Percentiles rank a stretch among this genome's conserved stretches.
Conservation (phyloP, 1,140 invertebrate genomes). For the Hermetia illucens region DNA sequence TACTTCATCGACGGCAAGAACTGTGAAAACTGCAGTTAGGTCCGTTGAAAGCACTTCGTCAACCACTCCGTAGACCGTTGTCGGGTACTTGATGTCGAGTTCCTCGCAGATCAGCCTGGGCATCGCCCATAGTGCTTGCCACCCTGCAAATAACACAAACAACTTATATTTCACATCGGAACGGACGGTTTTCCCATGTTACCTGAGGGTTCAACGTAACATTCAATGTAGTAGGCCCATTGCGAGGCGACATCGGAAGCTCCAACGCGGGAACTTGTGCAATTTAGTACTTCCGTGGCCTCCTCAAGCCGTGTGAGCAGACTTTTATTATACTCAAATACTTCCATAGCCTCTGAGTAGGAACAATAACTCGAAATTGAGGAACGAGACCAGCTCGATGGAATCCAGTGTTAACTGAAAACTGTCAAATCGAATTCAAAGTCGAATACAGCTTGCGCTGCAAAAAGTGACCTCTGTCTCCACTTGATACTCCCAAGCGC, state of each 20-base stretch:
- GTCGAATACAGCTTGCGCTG: too few relatives aligned
- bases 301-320: slow-evolving; percentile 38
- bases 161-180: not conserved
- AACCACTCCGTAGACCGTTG: slow-evolving; percentile 39
- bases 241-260: slow-evolving; percentile 36
- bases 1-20: slow-evolving; percentile 38
- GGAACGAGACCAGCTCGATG: too few relatives aligned
- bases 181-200: slow-evolving; percentile 4
- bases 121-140: slow-evolving; percentile 49
- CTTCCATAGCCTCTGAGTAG: slow-evolving; percentile 37
- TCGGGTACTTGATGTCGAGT: slow-evolving; percentile 40
- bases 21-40: slow-evolving; percentile 34
- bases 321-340: slow-evolving; percentile 42
- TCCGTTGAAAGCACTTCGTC: slow-evolving; percentile 34
- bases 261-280: slow-evolving; percentile 29
- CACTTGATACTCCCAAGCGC: too few relatives aligned
- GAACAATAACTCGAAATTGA: too few relatives aligned
- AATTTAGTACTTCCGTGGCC: slow-evolving; percentile 35
- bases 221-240: slow-evolving; percentile 40
- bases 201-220: slow-evolving; percentile 37
- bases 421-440: too few relatives aligned
- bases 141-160: slow-evolving; percentile 26
- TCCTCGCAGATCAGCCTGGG: slow-evolving; percentile 39
- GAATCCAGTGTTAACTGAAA: too few relatives aligned
- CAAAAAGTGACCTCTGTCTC: too few relatives aligned